These are phyloP conservation scores for Pedionomus torquatus DNA, from an alignment of 2,113 vertebrate genomes.

Conservation along the genomic window DNA sequence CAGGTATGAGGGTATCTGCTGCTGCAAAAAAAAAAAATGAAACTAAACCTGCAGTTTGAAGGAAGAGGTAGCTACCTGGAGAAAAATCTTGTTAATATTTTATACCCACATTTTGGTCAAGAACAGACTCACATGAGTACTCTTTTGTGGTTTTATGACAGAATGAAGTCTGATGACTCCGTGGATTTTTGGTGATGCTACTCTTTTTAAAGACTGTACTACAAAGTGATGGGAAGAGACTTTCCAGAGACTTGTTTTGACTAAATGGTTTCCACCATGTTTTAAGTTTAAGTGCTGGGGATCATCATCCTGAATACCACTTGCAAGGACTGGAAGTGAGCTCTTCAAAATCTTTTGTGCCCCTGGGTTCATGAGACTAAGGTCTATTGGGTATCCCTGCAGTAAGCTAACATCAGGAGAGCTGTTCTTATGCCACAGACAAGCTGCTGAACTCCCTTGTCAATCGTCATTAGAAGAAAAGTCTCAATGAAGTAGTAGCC, in stretches of 20 bases:
- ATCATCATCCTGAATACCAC: neutral
- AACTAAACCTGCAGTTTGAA: neutral
- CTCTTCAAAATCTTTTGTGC: neutral
- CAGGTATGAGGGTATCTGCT: neutral
- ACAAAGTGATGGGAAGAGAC: constrained; percentile 72
- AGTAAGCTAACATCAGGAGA: neutral
- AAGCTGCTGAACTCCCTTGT: neutral
- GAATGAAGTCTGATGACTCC: constrained; percentile 75
- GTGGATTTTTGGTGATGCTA: constrained; percentile 77
- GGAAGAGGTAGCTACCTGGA: neutral
- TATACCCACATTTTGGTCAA: neutral
- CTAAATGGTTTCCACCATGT: constrained; percentile 74
- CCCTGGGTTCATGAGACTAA: neutral
- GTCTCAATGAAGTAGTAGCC: neutral
- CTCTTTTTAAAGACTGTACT: constrained; percentile 78
- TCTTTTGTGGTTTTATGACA: neutral
- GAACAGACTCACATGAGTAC: neutral
- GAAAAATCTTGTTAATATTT: neutral
- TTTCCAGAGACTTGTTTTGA: constrained; percentile 80
- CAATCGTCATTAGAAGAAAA: neutral
- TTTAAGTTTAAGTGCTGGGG: constrained; percentile 33
- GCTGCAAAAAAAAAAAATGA: neutral
- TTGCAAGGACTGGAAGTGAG: neutral
- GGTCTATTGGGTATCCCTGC: neutral
- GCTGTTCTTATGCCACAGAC: neutral